phyloP scores from a whole-genome alignment of 1,140 invertebrate genomes.

The Adoxophyes honmai region DNA sequence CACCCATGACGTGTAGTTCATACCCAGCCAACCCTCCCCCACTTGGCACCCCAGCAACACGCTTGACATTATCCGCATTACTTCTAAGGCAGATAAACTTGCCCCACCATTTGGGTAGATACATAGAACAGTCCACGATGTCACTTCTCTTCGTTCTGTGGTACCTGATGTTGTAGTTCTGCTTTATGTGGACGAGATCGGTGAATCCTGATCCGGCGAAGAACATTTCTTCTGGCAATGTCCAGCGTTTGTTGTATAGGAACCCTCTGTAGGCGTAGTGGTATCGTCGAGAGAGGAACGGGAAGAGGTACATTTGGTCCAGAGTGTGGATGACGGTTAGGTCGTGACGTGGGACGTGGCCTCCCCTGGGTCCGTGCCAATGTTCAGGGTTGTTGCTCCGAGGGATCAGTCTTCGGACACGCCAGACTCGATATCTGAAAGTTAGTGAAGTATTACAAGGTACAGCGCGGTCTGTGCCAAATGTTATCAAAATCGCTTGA shows the following conservation, averaged over 20 bases:
- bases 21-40: background rate
- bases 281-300: conserved; percentile 2
- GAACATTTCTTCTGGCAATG: conserved; percentile 12
- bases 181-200: conserved; percentile 34
- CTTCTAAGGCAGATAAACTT: conserved; percentile 47
- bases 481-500: background rate
- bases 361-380: conserved; percentile 35
- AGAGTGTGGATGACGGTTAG: conserved; percentile 35
- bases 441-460: background rate
- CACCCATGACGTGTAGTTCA: conserved; percentile 22
- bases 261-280: conserved; percentile 27
- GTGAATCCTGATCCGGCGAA: conserved; percentile 39
- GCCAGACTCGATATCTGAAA: conserved; percentile 45
- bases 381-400: conserved; percentile 48
- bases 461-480: background rate
- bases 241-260: conserved; percentile 17
- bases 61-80: background rate
- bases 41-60: conserved; percentile 27
- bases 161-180: conserved; percentile 48
- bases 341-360: conserved; percentile 41
- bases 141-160: background rate
- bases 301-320: conserved; percentile 47
- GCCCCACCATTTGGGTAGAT: conserved; percentile 55
- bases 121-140: conserved; percentile 46
- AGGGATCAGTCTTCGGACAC: conserved; percentile 38